Evolutionary conservation across 2,797 vertebrate species (phyloP).

Genomic region (Silurus aristotelis): DNA sequence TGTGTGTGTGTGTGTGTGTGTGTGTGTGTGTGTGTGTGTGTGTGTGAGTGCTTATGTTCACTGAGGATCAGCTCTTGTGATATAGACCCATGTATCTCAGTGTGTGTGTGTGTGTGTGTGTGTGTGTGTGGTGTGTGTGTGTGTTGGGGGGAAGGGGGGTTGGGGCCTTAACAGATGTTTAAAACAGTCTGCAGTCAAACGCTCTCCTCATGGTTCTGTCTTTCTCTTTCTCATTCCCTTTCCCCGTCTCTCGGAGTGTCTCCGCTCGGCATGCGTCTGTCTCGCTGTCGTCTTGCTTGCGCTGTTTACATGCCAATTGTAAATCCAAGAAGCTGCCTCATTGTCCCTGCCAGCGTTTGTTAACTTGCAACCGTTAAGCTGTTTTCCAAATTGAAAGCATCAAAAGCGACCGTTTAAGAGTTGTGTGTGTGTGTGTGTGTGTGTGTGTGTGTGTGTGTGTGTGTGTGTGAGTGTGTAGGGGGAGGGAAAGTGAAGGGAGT

Average conservation of each 20-base stretch:
- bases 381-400: conserved; percentile 27
- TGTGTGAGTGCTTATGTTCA: neutral
- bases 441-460: conserved; percentile 24
- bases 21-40: neutral
- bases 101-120: too few relatives aligned
- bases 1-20: conserved; percentile 6
- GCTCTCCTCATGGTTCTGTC: neutral
- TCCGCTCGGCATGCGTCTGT: neutral
- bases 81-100: too few relatives aligned
- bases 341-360: conserved; percentile 8
- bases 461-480: conserved; percentile 18
- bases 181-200: too few relatives aligned
- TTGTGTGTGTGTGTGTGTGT: conserved; percentile 23
- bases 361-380: conserved; percentile 9
- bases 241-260: neutral
- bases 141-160: too few relatives aligned
- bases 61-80: neutral
- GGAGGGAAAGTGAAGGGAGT: neutral
- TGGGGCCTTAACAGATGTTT: too few relatives aligned
- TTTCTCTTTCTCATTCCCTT: conserved; percentile 1
- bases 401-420: conserved; percentile 11
- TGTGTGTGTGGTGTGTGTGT: too few relatives aligned
- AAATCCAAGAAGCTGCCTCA: conserved; percentile 32
- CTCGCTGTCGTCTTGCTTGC: neutral
- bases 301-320: conserved; percentile 31